Evolutionary conservation across 2,113 vertebrate species (phyloP).

Genomic region (Corydoras sp.): DNA sequence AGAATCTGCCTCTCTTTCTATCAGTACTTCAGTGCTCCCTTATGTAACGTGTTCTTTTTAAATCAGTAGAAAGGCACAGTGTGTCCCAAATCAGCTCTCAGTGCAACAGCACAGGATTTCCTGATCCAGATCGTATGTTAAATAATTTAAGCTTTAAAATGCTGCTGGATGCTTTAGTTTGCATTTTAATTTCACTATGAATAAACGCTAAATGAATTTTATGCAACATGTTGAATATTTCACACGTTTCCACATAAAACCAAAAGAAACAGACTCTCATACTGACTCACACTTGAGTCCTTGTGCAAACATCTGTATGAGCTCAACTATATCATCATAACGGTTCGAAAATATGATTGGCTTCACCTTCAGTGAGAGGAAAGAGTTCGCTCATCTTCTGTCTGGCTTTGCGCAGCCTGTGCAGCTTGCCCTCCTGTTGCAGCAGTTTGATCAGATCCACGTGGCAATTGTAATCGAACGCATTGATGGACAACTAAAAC

Average conservation of each 20-base stretch:
- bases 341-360: not conserved
- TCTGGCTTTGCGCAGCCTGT: constrained; percentile 76
- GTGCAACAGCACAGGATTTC: not conserved
- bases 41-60: not conserved
- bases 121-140: not conserved
- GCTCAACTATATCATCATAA: too few relatives aligned
- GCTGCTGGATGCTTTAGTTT: too few relatives aligned
- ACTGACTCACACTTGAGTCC: too few relatives aligned
- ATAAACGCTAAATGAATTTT: too few relatives aligned
- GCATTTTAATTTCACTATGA: too few relatives aligned
- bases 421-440: constrained; percentile 83
- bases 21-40: not conserved
- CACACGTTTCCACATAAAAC: too few relatives aligned
- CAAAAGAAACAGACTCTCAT: too few relatives aligned
- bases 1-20: too few relatives aligned
- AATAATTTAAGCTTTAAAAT: too few relatives aligned
- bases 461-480: constrained; percentile 94
- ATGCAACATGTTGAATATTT: too few relatives aligned
- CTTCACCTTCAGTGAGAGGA: constrained; percentile 87
- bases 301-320: too few relatives aligned
- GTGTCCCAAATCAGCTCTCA: constrained; percentile 1
- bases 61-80: not conserved
- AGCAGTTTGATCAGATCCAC: constrained; percentile 91
- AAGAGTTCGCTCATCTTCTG: constrained; percentile 97
- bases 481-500: constrained; percentile 85